Evolutionary conservation across 1,140 invertebrate species (phyloP).

Genomic region (Danaus plexippus): DNA sequence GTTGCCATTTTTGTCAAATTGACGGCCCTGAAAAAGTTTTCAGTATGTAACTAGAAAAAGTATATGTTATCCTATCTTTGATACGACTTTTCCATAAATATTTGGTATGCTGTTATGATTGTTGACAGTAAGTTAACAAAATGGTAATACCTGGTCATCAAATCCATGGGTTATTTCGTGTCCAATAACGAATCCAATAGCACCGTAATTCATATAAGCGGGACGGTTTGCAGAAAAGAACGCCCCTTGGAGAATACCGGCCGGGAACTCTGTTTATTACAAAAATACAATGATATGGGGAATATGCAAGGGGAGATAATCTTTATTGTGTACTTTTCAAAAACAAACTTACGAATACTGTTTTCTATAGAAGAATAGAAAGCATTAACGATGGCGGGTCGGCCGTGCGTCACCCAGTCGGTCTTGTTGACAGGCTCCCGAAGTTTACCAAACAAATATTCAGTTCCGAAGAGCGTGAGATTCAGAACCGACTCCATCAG

Average conservation of each 20-base stretch:
- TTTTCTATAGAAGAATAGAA: slow-evolving; percentile 89
- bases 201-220: slow-evolving; percentile 92
- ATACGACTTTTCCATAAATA: too few species aligned
- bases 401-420: slow-evolving; percentile 85
- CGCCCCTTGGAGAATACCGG: slow-evolving; percentile 90
- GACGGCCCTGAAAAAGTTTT: slow-evolving; percentile 74
- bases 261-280: slow-evolving; percentile 80
- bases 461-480: slow-evolving; percentile 81
- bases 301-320: too few species aligned
- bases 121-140: too few species aligned
- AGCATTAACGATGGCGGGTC: slow-evolving; percentile 86
- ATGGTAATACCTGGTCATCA: slow-evolving; percentile 80
- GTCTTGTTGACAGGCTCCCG: slow-evolving; percentile 86
- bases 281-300: too few species aligned
- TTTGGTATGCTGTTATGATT: too few species aligned
- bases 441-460: slow-evolving; percentile 83
- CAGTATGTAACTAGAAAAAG: too few species aligned
- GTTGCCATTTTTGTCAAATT: slow-evolving; percentile 93
- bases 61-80: too few species aligned
- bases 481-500: slow-evolving; percentile 84
- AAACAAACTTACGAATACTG: slow-evolving; percentile 80
- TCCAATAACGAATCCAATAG: slow-evolving; percentile 93
- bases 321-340: too few species aligned
- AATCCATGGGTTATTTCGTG: slow-evolving; percentile 96
- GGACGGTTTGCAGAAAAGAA: slow-evolving; percentile 90